These are phyloP conservation scores for Spialia ferax DNA, from an alignment of 2,888 invertebrate species.

Conservation along the genomic window DNA sequence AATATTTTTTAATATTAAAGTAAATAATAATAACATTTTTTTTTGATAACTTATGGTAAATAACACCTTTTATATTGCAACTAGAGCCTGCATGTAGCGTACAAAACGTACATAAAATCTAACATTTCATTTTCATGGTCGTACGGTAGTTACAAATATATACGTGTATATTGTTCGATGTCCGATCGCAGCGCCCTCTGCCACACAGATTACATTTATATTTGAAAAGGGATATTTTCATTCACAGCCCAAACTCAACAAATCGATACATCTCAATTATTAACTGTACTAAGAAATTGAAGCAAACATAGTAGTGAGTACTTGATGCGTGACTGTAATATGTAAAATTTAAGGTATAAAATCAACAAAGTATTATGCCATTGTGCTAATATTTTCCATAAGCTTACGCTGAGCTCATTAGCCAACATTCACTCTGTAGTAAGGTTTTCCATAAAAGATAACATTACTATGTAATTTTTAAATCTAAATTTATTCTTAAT, in stretches of 20 bases:
- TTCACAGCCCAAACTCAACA: slow-evolving; percentile 29
- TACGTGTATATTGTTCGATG: slow-evolving; percentile 5
- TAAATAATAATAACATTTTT: neutral
- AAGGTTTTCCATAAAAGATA: neutral
- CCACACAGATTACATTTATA: slow-evolving; percentile 44
- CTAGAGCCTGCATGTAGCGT: slow-evolving; percentile 12
- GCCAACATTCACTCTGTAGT: slow-evolving; percentile 17
- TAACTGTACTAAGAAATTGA: slow-evolving; percentile 3
- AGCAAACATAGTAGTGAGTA: slow-evolving; percentile 11
- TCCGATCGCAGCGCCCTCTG: slow-evolving; percentile 43
- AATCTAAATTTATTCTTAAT: neutral
- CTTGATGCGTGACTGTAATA: slow-evolving; percentile 4
- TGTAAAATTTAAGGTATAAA: slow-evolving; percentile 4
- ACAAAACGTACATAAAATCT: neutral
- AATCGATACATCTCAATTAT: slow-evolving; percentile 5
- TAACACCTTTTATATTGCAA: slow-evolving; percentile 7
- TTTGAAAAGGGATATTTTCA: slow-evolving; percentile 11
- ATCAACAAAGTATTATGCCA: slow-evolving; percentile 27
- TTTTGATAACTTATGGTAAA: neutral
- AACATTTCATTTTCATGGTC: no score
- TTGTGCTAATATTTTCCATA: slow-evolving; percentile 30
- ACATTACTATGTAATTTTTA: neutral
- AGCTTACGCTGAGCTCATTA: neutral
- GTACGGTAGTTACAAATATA: no score
- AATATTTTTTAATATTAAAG: slow-evolving; percentile 8